Conservation (phyloP, 2,113 vertebrate genomes). For the Grammomys surdaster region DNA sequence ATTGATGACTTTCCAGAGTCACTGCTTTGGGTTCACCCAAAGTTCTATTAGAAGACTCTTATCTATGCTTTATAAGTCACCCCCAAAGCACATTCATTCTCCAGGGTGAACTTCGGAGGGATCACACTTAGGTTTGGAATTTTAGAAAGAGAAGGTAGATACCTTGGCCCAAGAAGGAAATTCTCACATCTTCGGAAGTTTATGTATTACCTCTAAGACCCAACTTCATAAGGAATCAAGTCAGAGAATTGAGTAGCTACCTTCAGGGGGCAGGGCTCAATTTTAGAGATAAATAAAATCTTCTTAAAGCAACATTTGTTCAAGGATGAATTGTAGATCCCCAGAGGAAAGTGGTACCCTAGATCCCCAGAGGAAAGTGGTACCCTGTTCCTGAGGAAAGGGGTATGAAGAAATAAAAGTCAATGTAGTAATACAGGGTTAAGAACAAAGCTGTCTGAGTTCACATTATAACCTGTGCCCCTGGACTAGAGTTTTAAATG, state of each 20-base stretch:
- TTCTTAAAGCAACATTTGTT: background rate
- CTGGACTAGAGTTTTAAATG: background rate
- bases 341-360: background rate
- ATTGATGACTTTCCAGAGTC: background rate
- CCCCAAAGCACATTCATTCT: background rate
- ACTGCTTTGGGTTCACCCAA: background rate
- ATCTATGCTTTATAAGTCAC: background rate
- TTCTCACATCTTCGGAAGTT: background rate
- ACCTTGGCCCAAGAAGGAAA: background rate
- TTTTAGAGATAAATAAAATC: background rate
- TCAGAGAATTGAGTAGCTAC: background rate
- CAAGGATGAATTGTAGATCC: too few species aligned
- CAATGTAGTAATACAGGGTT: fast-evolving
- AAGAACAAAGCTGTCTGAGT: background rate
- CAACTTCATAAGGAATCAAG: background rate
- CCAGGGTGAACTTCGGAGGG: background rate
- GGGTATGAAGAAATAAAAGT: background rate
- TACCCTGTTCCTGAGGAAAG: background rate
- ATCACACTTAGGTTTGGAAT: background rate
- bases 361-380: background rate
- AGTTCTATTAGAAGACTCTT: background rate
- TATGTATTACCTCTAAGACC: background rate
- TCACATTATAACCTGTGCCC: background rate
- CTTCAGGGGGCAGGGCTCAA: background rate
- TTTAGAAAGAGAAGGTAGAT: background rate